phyloP scores from a whole-genome alignment of 2,797 vertebrate genomes.

The Crossoptilon crossoptilon region DNA sequence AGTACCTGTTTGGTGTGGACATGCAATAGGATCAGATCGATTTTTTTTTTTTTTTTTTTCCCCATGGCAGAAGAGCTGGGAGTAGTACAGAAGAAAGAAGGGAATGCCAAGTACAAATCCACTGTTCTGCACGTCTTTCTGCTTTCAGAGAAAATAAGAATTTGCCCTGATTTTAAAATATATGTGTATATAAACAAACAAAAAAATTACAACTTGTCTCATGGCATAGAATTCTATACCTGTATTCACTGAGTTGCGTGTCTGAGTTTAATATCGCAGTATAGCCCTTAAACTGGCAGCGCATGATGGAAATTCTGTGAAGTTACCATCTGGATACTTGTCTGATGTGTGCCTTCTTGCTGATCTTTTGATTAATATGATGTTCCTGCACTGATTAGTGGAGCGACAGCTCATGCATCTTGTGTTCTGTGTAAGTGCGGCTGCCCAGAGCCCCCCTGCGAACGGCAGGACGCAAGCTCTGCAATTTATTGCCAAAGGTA shows the following conservation, averaged over 20 bases:
- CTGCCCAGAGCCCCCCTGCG: background rate
- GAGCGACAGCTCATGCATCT: conserved; percentile 65
- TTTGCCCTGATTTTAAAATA: background rate
- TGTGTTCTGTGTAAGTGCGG: conserved; percentile 26
- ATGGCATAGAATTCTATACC: background rate
- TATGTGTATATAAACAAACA: no score
- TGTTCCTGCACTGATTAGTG: conserved; percentile 30
- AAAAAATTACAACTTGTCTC: no score
- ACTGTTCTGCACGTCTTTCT: background rate
- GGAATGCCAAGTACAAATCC: background rate
- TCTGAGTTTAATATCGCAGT: background rate
- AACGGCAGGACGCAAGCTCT: conserved; percentile 22
- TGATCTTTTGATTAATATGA: conserved; percentile 54
- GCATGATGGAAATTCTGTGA: background rate
- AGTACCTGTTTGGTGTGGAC: background rate
- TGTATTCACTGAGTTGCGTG: background rate
- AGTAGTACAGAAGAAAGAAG: background rate
- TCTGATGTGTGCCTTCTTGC: background rate
- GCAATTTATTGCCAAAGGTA: conserved; percentile 30
- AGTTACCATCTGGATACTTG: conserved; percentile 17
- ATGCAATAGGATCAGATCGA: background rate
- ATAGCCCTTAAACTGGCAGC: background rate
- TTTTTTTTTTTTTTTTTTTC: no score
- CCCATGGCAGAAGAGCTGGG: background rate
- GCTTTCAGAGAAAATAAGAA: background rate